These are phyloP conservation scores for Teleogryllus occipitalis DNA, from an alignment of 1,140 invertebrate genomes.

Conservation along the genomic window DNA sequence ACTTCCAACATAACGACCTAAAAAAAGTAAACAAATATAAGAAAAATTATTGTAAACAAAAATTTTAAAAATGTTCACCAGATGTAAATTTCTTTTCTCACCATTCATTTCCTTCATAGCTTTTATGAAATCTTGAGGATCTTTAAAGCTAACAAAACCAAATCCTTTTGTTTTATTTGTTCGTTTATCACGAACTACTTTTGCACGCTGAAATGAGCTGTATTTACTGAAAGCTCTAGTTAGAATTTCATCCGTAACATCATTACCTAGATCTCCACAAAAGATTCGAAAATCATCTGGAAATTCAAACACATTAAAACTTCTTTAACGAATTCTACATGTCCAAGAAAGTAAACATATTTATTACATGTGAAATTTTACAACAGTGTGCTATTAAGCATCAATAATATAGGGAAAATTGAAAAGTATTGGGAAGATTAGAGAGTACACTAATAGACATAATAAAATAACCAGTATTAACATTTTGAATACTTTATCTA, in stretches of 20 bases:
- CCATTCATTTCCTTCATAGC: slow-evolving; percentile 98
- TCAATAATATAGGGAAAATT: too few species aligned
- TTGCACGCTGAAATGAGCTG: slow-evolving; percentile 87
- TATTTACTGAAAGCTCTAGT: slow-evolving; percentile 92
- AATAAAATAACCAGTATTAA: too few species aligned
- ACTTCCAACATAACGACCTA: slow-evolving; percentile 92
- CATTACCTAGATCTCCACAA: slow-evolving; percentile 97
- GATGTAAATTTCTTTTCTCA: slow-evolving; percentile 35
- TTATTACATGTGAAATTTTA: too few species aligned
- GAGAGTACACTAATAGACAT: too few species aligned
- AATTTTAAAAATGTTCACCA: neutral
- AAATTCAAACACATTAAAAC: slow-evolving; percentile 17
- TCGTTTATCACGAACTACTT: slow-evolving; percentile 91
- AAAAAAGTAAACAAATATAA: slow-evolving; percentile 22
- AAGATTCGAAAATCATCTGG: slow-evolving; percentile 95
- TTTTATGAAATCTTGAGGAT: slow-evolving; percentile 93
- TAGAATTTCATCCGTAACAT: slow-evolving; percentile 95
- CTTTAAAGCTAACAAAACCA: slow-evolving; percentile 97
- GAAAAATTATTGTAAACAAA: neutral
- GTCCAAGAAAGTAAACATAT: too few species aligned
- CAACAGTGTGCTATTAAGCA: too few species aligned
- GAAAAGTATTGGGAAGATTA: too few species aligned
- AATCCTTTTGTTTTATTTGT: slow-evolving; percentile 99
- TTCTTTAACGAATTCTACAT: too few species aligned
- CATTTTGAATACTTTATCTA: too few species aligned